Evolutionary conservation across 2,113 vertebrate genomes (phyloP).

Genomic region (Trogon surrucura): DNA sequence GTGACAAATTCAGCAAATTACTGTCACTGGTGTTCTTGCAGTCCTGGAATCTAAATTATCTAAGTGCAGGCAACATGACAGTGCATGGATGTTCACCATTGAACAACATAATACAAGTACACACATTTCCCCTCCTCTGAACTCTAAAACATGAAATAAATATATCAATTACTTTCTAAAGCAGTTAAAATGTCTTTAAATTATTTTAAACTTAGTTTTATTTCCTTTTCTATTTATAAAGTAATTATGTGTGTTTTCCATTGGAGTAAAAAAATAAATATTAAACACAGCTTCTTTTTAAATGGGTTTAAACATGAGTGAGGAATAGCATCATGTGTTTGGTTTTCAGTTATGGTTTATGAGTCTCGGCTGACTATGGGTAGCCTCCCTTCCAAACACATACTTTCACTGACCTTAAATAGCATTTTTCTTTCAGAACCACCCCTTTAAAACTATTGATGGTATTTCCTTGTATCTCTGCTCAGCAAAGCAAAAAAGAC

Average conservation of each 20-base stretch:
- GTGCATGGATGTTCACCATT: rapidly evolving
- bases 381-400: background rate
- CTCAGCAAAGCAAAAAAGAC: background rate
- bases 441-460: background rate
- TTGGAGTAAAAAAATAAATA: background rate
- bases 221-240: background rate
- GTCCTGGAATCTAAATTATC: background rate
- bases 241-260: background rate
- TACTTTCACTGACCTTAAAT: background rate
- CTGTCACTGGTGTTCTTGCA: background rate
- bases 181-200: background rate
- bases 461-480: background rate
- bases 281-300: background rate
- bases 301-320: background rate
- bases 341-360: background rate
- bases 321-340: background rate
- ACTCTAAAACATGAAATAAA: background rate
- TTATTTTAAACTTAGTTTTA: background rate
- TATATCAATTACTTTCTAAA: background rate
- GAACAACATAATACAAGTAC: background rate
- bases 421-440: background rate
- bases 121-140: rapidly evolving
- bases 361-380: background rate
- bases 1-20: background rate
- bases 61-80: background rate